Base-by-base conservation (phyloP, 1,140 invertebrate genomes). In the Hydropsyche tenuis region DNA sequence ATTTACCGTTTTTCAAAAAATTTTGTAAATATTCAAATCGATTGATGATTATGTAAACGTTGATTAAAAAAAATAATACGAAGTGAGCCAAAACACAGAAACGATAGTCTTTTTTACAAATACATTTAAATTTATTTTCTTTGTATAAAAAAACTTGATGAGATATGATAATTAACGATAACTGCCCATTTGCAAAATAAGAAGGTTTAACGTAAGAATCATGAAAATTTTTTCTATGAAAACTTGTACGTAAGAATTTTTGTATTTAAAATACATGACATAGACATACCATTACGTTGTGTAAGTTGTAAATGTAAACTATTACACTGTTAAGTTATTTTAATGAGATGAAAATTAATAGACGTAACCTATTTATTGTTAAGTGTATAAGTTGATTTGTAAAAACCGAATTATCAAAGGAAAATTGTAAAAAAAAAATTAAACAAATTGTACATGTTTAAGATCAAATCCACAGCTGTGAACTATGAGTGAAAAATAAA, bases 381-480 rank as follows among this genome's bases (percentile, higher is more conserved):
- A 65, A 65, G n/a, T n/a, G 37, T n/a, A 56, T 75, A 74, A 70
- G 68, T 75, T 70, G 30, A 74, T 73, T 74, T 74, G 69, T 74
- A 77, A 72, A 74, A 77, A 74, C 73, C 73, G 73, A 77, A 74
- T 77, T 77, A 77, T 74, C 70, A 71, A 30, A 37, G 71, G 46
- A 51, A 69, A 43, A 60, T 42, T 77, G 68, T 72, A 74, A 70
- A 73, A 72, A 72, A 51, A 53, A 68, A 72, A 51, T 27, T n/a
- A 9, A 51, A 56, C 22, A 60, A 60, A 23, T 25, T 60, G 18
- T 60, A 60, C 9, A 60, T 73, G 63, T 72, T 48, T 56, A 69
- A 72, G 71, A 72, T 74, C 48, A 74, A 60, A 72, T 72, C 69
- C 75, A 77, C 75, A 64, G 73, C 75, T 77, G 75, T 77, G 75